phyloP scores from a whole-genome alignment of 2,113 vertebrate genomes.

The Eulemur rufifrons region DNA sequence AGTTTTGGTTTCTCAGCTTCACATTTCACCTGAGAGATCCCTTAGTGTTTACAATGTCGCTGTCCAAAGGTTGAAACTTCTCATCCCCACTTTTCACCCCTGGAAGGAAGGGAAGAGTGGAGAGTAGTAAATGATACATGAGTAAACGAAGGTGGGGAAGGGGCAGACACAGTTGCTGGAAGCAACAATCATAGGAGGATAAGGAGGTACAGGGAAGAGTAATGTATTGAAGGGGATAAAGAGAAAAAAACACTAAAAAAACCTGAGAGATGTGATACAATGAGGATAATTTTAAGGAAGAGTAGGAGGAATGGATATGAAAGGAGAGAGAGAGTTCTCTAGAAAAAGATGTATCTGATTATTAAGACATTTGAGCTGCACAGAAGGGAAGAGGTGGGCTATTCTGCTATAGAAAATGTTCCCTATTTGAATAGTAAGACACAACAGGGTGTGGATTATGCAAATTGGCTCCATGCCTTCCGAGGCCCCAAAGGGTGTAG shows the following conservation, averaged over 20 bases:
- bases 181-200: constrained; percentile 6
- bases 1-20: constrained; percentile 73
- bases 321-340: constrained; percentile 1
- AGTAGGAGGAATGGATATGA: neutral
- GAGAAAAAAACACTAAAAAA: neutral
- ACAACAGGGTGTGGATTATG: constrained; percentile 72
- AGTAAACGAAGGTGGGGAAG: constrained; percentile 15
- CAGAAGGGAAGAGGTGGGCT: constrained; percentile 66
- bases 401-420: constrained; percentile 67
- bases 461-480: constrained; percentile 74
- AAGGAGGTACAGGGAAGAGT: neutral
- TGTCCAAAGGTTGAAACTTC: constrained; percentile 70
- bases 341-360: constrained; percentile 53
- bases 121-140: constrained; percentile 70
- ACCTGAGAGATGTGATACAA: neutral
- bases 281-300: neutral
- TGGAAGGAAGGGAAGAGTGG: constrained; percentile 57
- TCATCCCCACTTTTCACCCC: constrained; percentile 71
- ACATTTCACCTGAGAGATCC: constrained; percentile 65
- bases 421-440: constrained; percentile 74
- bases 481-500: constrained; percentile 67
- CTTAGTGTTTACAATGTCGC: constrained; percentile 70
- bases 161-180: neutral
- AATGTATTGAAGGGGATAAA: neutral
- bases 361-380: constrained; percentile 52